phyloP scores from a whole-genome alignment of 2,113 vertebrate genomes.

The Pitta sordida region DNA sequence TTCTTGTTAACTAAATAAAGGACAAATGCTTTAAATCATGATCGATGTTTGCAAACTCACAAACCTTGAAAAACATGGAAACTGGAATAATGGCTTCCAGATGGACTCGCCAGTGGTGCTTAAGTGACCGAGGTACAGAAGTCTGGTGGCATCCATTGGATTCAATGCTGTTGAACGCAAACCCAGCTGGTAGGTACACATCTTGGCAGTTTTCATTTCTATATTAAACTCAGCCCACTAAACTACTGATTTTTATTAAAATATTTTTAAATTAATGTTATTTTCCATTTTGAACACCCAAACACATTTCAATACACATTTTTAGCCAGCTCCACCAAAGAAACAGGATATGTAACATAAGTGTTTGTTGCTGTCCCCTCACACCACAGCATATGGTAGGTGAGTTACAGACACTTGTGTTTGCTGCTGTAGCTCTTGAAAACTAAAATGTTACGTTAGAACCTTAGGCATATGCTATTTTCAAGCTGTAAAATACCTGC shows the following conservation, averaged over 20 bases:
- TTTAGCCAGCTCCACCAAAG: background rate
- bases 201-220: background rate
- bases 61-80: constrained; percentile 20
- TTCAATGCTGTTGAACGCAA: background rate
- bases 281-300: background rate
- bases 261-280: background rate
- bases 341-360: background rate
- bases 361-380: constrained; percentile 44
- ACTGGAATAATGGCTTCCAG: constrained; percentile 7
- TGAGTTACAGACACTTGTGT: constrained; percentile 36
- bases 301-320: background rate
- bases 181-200: background rate
- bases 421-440: constrained; percentile 30
- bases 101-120: background rate
- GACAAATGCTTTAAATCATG: constrained; percentile 49
- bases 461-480: constrained; percentile 56
- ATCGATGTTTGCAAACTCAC: background rate
- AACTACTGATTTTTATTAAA: background rate
- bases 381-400: constrained; percentile 49
- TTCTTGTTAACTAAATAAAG: constrained; percentile 56
- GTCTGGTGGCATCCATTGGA: background rate
- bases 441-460: constrained; percentile 51
- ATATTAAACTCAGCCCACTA: background rate
- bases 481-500: constrained; percentile 59
- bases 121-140: background rate